Conservation (phyloP, 2,113 vertebrate genomes). For the Myiagra hebetior region DNA sequence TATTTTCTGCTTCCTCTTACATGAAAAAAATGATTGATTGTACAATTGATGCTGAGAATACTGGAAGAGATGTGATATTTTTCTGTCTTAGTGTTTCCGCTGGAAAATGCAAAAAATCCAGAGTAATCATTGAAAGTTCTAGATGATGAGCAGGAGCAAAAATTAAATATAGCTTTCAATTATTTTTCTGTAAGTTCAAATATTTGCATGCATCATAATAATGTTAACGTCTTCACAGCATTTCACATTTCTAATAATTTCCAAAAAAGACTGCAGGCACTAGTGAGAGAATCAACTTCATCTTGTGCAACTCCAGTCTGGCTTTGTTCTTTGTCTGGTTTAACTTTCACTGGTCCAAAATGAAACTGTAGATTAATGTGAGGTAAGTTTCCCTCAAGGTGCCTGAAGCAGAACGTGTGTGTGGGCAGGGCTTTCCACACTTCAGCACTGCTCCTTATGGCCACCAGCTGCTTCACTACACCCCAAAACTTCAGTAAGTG, state of each 20-base stretch:
- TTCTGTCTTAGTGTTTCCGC: not conserved
- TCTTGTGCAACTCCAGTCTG: not conserved
- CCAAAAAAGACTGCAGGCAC: not conserved
- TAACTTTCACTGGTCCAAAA: not conserved
- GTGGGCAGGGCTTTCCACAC: not conserved
- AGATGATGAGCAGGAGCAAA: not conserved
- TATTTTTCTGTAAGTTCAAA: not conserved
- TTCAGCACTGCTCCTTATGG: not conserved
- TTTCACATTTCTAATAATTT: not conserved
- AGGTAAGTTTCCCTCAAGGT: not conserved
- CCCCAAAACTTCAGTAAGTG: not conserved
- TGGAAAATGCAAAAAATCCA: not conserved
- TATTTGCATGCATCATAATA: not conserved
- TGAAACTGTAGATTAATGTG: not conserved
- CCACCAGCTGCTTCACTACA: not conserved
- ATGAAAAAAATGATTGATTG: too few species aligned
- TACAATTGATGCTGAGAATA: fast-evolving
- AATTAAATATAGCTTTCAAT: not conserved
- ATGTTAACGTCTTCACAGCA: not conserved
- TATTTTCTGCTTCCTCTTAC: too few species aligned
- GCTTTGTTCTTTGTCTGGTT: not conserved
- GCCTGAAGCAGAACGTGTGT: not conserved
- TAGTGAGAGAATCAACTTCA: not conserved
- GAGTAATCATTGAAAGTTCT: not conserved
- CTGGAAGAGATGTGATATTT: not conserved